phyloP scores from a whole-genome alignment of 2,888 invertebrate genomes.

The Zaprionus bogoriensis region DNA sequence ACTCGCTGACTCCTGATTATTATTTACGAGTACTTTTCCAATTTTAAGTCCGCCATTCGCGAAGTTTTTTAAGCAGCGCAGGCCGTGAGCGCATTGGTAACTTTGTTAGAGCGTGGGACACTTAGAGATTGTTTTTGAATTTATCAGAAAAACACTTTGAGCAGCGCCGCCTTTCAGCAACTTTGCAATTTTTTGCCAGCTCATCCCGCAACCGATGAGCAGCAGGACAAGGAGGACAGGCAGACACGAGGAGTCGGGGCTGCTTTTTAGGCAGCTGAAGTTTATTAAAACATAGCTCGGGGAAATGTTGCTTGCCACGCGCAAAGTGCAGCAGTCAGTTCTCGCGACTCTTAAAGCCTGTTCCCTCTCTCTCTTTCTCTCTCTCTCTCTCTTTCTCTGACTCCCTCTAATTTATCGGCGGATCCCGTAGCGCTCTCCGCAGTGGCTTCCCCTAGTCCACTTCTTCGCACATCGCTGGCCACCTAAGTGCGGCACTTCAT shows the following conservation, averaged over 20 bases:
- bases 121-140: conserved; percentile 67
- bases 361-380: conserved; percentile 5
- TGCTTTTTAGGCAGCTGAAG: conserved; percentile 34
- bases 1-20: conserved; percentile 40
- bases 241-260: not conserved
- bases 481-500: conserved; percentile 69
- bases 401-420: not conserved
- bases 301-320: not conserved
- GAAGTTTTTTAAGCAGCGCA: conserved; percentile 44
- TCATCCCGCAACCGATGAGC: conserved; percentile 17
- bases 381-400: not conserved
- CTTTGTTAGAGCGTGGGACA: conserved; percentile 13
- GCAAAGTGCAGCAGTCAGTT: conserved; percentile 54
- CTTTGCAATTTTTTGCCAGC: conserved; percentile 29
- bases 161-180: conserved; percentile 23
- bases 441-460: conserved; percentile 2
- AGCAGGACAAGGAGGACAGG: not conserved
- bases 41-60: conserved; percentile 32
- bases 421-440: not conserved
- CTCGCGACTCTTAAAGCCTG: conserved; percentile 40
- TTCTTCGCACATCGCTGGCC: conserved; percentile 52
- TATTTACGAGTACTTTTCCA: conserved; percentile 57
- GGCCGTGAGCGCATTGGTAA: conserved; percentile 51
- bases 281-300: conserved; percentile 50
- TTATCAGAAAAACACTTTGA: conserved; percentile 53